Evolutionary conservation across 2,797 vertebrate species (phyloP).

Genomic region (Enteromius paludinosus): DNA sequence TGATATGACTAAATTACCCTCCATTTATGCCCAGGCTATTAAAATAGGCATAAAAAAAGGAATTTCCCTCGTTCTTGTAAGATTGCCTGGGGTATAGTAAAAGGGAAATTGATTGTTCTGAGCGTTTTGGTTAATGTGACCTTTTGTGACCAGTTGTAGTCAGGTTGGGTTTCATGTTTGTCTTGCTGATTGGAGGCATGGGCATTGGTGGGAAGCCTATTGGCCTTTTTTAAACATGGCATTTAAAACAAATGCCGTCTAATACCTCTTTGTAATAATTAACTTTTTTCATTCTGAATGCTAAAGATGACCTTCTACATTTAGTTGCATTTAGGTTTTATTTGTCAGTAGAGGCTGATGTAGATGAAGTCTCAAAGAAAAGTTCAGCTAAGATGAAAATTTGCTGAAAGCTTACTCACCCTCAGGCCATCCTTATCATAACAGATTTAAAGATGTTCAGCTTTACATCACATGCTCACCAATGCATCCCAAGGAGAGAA

Average conservation of each 20-base stretch:
- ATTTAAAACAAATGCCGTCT: not conserved
- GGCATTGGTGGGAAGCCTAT: constrained; percentile 2
- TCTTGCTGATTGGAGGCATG: constrained; percentile 14
- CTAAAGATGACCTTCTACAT: not conserved
- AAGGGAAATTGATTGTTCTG: constrained; percentile 44
- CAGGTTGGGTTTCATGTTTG: constrained; percentile 28
- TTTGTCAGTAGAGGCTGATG: constrained; percentile 10
- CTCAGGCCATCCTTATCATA: not conserved
- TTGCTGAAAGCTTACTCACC: not conserved
- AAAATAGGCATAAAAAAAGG: constrained; percentile 32
- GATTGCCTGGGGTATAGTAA: constrained; percentile 27
- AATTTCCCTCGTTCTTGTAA: constrained; percentile 44
- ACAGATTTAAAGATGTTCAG: not conserved
- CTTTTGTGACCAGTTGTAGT: constrained; percentile 29
- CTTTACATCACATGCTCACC: not conserved
- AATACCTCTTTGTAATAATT: not conserved
- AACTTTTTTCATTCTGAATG: not conserved
- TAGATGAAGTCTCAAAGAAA: not conserved
- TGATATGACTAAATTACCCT: constrained; percentile 61
- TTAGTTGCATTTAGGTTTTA: not conserved
- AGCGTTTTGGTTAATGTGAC: constrained; percentile 48
- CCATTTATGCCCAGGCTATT: constrained; percentile 61
- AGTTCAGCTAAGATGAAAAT: not conserved
- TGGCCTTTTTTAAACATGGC: not conserved
- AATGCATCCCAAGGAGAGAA: not conserved